A percentile compares a stretch with the other conserved stretches of the same genome.
These are phyloP conservation scores for Anguilla pacifica DNA, from an alignment of 2,797 vertebrate genomes.

Conservation along the genomic window DNA sequence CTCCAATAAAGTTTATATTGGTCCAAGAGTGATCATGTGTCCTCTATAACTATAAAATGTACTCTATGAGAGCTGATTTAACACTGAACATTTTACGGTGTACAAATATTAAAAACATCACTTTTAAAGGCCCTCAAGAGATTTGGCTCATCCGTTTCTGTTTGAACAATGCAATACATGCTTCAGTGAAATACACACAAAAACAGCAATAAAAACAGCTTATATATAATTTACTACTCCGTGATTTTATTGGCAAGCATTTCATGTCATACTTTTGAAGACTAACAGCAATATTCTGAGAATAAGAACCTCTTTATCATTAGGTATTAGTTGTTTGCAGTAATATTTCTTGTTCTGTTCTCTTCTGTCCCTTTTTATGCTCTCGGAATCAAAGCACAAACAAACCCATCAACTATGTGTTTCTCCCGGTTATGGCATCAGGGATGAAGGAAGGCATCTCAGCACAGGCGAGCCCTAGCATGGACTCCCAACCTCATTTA, in stretches of 20 bases:
- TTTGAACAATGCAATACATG: not conserved
- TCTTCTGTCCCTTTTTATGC: constrained; percentile 45
- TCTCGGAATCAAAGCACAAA: constrained; percentile 41
- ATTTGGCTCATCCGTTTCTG: not conserved
- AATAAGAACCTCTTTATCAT: constrained; percentile 36
- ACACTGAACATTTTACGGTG: not conserved
- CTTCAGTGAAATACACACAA: not conserved
- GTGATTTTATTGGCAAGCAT: not conserved
- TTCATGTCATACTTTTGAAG: constrained; percentile 19
- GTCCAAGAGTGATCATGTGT: not conserved
- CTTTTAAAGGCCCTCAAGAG: not conserved
- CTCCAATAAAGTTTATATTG: constrained; percentile 6
- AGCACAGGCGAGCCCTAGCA: constrained; percentile 57
- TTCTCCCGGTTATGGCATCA: constrained; percentile 38
- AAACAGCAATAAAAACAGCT: not conserved
- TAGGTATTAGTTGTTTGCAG: constrained; percentile 36
- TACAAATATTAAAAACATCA: not conserved
- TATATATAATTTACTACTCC: not conserved
- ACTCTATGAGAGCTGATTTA: not conserved
- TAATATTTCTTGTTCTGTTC: constrained; percentile 4
- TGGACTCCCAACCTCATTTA: constrained; percentile 51
- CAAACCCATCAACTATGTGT: constrained; percentile 58
- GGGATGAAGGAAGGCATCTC: constrained; percentile 60
- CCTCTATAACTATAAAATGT: not conserved
- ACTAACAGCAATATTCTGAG: constrained; percentile 32